Evolutionary conservation across 1,140 invertebrate genomes (phyloP).

Genomic region (Saccostrea glomerata): DNA sequence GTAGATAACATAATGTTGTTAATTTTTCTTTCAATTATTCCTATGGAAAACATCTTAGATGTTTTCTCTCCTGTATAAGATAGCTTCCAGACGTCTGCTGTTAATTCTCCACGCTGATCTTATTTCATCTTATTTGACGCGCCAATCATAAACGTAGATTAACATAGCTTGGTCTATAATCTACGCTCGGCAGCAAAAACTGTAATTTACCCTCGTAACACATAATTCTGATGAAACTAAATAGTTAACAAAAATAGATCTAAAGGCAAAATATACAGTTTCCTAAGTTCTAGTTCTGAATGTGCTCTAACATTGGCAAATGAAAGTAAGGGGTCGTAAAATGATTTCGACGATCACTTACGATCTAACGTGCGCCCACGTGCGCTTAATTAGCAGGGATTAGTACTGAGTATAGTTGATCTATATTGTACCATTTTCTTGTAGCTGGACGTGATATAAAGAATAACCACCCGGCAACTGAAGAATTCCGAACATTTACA

Average conservation of each 20-base stretch:
- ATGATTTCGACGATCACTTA: neutral
- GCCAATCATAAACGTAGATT: neutral
- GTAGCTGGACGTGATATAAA: neutral
- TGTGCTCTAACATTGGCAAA: neutral
- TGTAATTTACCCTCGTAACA: neutral
- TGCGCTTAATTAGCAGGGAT: constrained; percentile 10
- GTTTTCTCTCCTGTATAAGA: neutral
- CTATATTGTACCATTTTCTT: constrained; percentile 28
- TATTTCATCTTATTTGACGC: neutral
- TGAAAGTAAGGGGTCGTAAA: neutral
- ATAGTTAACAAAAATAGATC: neutral
- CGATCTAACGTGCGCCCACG: neutral
- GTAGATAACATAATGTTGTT: constrained; percentile 2
- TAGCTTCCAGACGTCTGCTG: constrained; percentile 1
- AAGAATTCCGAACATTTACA: neutral
- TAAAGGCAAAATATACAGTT: neutral
- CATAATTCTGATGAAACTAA: neutral
- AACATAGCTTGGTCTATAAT: neutral
- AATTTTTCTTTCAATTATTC: constrained; percentile 22
- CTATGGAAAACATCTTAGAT: neutral
- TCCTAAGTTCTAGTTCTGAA: neutral
- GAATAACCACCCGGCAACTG: constrained; percentile 9
- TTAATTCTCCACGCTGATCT: neutral
- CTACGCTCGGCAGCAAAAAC: neutral
- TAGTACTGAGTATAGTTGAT: neutral